Conservation (phyloP, 2,888 invertebrate genomes). For the Cybosia mesomella region DNA sequence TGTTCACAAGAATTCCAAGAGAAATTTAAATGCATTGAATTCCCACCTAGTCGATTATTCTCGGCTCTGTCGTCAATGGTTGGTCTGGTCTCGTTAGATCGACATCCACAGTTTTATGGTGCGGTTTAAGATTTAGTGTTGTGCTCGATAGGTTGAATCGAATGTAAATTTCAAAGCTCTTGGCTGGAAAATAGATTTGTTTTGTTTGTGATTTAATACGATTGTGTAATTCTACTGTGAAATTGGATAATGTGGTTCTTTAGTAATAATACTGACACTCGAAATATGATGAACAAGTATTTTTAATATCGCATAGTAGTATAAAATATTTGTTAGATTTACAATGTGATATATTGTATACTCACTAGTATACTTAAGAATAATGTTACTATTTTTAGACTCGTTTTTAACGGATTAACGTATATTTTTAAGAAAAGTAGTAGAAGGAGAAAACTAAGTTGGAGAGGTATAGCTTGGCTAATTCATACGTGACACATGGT, state of each 20-base stretch:
- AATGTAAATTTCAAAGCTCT: constrained; percentile 29
- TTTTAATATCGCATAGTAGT: background rate
- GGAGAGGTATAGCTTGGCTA: too few relatives aligned
- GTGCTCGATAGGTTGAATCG: constrained; percentile 27
- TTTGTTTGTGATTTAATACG: constrained; percentile 11
- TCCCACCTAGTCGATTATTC: constrained; percentile 45
- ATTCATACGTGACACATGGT: too few relatives aligned
- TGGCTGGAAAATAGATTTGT: constrained; percentile 18
- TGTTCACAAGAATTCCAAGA: constrained; percentile 19
- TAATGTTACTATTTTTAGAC: too few relatives aligned
- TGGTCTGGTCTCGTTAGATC: constrained; percentile 35
- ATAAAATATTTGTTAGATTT: background rate
- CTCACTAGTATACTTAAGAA: too few relatives aligned
- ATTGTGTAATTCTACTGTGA: background rate
- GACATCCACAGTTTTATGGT: constrained; percentile 38
- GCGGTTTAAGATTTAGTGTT: constrained; percentile 44
- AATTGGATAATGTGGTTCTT: background rate
- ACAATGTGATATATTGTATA: too few relatives aligned
- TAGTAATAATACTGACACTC: background rate
- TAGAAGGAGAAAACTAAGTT: too few relatives aligned
- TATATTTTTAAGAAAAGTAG: too few relatives aligned
- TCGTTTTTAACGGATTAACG: too few relatives aligned
- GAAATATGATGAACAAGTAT: background rate
- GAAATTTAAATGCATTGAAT: constrained; percentile 55
- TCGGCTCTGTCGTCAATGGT: constrained; percentile 22